A percentile compares a stretch with the other conserved stretches of the same genome.
These are phyloP conservation scores for Choristoneura fumiferana DNA, from an alignment of 1,140 invertebrate genomes.

Conservation along the genomic window DNA sequence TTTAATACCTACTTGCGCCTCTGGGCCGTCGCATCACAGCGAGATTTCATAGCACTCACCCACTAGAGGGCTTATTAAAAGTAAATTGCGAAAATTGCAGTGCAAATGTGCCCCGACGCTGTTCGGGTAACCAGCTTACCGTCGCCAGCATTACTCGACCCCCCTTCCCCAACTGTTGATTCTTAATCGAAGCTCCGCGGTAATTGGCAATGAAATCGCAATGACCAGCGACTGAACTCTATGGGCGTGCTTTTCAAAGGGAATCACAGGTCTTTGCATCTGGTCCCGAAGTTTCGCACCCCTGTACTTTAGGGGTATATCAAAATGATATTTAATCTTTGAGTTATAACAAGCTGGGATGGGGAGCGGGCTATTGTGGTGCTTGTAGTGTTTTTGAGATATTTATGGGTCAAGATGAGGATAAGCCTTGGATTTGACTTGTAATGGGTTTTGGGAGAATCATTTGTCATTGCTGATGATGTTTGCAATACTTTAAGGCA, in stretches of 20 bases:
- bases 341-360: conserved; percentile 62
- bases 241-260: conserved; percentile 6
- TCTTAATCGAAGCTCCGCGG: conserved; percentile 25
- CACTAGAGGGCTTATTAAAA: conserved; percentile 71
- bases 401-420: conserved; percentile 19
- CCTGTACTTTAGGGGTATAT: conserved; percentile 33
- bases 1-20: conserved; percentile 37
- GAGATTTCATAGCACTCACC: conserved; percentile 62
- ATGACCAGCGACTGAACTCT: conserved; percentile 24
- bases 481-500: too few species aligned
- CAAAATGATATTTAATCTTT: conserved; percentile 65
- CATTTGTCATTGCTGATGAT: neutral
- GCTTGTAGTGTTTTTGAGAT: conserved; percentile 24
- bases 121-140: conserved; percentile 60
- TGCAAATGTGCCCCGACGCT: conserved; percentile 64
- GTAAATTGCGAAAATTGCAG: conserved; percentile 75
- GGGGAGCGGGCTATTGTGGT: conserved; percentile 55
- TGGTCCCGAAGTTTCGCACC: conserved; percentile 31
- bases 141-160: conserved; percentile 38
- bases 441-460: conserved; percentile 22
- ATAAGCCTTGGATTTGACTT: conserved; percentile 22
- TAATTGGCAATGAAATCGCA: conserved; percentile 23
- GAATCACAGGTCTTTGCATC: neutral
- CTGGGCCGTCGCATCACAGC: conserved; percentile 36
- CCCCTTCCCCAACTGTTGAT: conserved; percentile 22